Conservation (phyloP, 2,888 invertebrate genomes). For the Drosophila nigricruria region DNA sequence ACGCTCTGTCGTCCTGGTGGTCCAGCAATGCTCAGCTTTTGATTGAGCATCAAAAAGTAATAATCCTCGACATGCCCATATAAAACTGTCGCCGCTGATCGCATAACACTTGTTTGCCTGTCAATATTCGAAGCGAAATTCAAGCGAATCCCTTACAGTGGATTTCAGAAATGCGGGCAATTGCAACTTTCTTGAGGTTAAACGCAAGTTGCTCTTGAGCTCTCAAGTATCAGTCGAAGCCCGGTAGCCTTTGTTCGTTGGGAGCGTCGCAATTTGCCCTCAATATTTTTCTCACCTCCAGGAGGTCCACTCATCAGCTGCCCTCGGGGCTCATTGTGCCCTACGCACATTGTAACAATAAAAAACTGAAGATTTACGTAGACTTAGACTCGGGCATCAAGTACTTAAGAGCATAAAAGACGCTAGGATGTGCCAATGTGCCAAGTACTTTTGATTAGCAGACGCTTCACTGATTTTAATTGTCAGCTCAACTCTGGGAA, state of each 20-base stretch:
- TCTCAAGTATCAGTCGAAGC: conserved; percentile 41
- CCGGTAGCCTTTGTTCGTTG: conserved; percentile 44
- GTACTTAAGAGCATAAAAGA: conserved; percentile 51
- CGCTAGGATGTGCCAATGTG: conserved; percentile 51
- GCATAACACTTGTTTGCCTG: conserved; percentile 82
- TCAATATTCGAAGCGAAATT: conserved; percentile 59
- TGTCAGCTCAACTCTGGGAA: conserved; percentile 41
- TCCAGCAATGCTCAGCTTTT: conserved; percentile 59
- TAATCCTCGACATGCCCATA: conserved; percentile 49
- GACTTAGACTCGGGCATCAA: conserved; percentile 75
- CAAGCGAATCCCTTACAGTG: conserved; percentile 46
- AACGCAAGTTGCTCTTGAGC: conserved; percentile 77
- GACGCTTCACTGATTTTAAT: conserved; percentile 68
- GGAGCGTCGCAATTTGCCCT: conserved; percentile 57
- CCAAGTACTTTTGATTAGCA: conserved; percentile 54
- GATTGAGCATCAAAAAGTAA: conserved; percentile 67
- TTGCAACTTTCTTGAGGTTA: conserved; percentile 82
- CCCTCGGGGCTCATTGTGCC: conserved; percentile 57
- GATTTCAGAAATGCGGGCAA: conserved; percentile 71
- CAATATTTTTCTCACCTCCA: conserved; percentile 85
- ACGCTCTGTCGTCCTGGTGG: conserved; percentile 65
- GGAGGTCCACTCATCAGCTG: conserved; percentile 84
- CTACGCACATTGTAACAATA: conserved; percentile 66
- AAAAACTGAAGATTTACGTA: conserved; percentile 60
- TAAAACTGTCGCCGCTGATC: conserved; percentile 70